Percentiles rank a stretch among this genome's conserved stretches.
These are phyloP conservation scores for Okamejei kenojei DNA, from an alignment of 2,797 vertebrate species.

Conservation along the genomic window DNA sequence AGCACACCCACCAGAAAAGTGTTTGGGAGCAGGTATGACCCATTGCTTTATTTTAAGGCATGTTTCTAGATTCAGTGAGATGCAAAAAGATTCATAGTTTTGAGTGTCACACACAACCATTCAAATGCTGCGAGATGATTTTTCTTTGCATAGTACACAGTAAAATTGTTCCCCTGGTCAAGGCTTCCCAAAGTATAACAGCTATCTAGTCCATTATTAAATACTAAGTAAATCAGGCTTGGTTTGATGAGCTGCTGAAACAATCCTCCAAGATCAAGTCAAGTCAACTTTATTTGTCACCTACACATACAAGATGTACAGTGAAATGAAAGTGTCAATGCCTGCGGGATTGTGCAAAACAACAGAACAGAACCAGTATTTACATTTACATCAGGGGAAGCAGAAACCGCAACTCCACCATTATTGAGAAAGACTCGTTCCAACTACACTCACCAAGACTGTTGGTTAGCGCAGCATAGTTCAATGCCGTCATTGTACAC, in stretches of 20 bases:
- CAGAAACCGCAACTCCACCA: neutral
- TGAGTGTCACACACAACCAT: too few species aligned
- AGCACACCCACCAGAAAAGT: slow-evolving; percentile 60
- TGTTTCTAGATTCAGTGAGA: neutral
- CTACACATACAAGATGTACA: too few species aligned
- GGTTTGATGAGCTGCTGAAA: neutral
- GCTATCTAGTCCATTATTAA: neutral
- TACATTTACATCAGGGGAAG: neutral
- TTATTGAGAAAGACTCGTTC: neutral
- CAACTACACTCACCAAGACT: neutral
- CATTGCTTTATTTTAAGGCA: neutral
- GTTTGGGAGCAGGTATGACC: slow-evolving; percentile 63
- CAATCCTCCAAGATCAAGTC: neutral
- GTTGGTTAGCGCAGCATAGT: neutral
- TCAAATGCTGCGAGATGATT: neutral
- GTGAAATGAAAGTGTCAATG: too few species aligned
- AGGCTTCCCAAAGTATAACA: neutral
- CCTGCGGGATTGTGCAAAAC: too few species aligned
- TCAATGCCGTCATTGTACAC: neutral
- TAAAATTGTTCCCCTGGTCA: neutral
- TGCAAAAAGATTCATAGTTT: neutral
- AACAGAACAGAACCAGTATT: too few species aligned
- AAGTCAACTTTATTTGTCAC: too few species aligned
- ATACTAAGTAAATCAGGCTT: neutral
- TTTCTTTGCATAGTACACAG: neutral